Base-by-base conservation (phyloP, 2,888 invertebrate species). In the Trissoscelio sp. region DNA sequence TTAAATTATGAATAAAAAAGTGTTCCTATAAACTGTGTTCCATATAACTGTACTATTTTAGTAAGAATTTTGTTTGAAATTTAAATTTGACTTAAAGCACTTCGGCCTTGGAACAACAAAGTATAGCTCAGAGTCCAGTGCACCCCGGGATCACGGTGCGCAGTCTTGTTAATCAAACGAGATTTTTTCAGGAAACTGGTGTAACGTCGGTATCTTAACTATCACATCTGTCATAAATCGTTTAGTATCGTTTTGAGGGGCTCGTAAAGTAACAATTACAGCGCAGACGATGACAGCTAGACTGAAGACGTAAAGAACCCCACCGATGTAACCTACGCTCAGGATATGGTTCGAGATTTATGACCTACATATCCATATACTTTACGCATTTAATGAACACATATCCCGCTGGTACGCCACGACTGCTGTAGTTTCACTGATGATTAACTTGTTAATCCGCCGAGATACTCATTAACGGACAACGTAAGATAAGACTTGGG, bases 391-490 rank as follows among this genome's bases (percentile, higher is more conserved):
- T 79, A 53, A 79, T 67, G 67, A 51, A 57, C 67, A 42, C 70
- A 53, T 69, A 69, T 72, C 73, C 60, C 60, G 79, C 73, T 62
- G 69, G 37, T 24, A 39, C 46, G 28, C 12, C 53, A 6, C 18
- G 62, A 70, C 66, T 51, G 66, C 48, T 18, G 74, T 37, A 48
- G 66, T 66, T 70, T 55, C 60, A 34, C 44, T 11, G 48, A 70
- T 80, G 73, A 80, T 80, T 80, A 74, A 80, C 69, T 74, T 67
- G 79, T 79, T 74, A 69, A 69, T 74, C 64, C 53, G 20, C 42
- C 9, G 58, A 16, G 60, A 77, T 77, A 67, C 73, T 79, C 79
- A 77, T 77, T 72, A 81, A 77, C 31, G 53, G 31, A 73, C 60
- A 51, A 66, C 66, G 31, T 39, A 16, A 42, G 57, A 57, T 58